Evolutionary conservation across 2,797 vertebrate genomes (phyloP).

Genomic region (Columba guinea): DNA sequence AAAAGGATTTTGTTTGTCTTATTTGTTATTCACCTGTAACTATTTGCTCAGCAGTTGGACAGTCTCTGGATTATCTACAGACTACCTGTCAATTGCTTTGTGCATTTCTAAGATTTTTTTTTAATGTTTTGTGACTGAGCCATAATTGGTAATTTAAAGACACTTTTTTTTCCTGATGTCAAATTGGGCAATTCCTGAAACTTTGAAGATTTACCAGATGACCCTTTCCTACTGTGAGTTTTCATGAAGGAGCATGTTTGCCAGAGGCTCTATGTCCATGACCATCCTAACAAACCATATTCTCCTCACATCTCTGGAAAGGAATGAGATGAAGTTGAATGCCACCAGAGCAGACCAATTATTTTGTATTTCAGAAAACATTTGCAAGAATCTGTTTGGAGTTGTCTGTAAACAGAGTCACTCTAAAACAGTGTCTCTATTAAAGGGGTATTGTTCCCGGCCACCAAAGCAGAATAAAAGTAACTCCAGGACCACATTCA

Average conservation of each 20-base stretch:
- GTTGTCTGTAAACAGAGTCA: not conserved
- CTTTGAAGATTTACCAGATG: constrained; percentile 55
- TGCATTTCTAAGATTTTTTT: not conserved
- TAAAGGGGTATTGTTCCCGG: constrained; percentile 25
- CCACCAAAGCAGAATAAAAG: constrained; percentile 51
- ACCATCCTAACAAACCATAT: not conserved
- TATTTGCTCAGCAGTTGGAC: not conserved
- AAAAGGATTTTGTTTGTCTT: not conserved
- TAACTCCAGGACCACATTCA: constrained; percentile 24
- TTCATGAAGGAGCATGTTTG: constrained; percentile 12
- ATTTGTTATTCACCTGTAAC: not conserved
- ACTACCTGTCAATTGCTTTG: not conserved
- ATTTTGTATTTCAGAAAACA: constrained; percentile 38
- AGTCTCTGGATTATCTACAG: not conserved
- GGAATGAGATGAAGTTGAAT: constrained; percentile 10
- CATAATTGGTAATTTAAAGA: constrained; percentile 5
- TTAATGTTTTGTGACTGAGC: not conserved
- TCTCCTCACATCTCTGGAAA: constrained; percentile 20
- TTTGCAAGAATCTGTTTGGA: constrained; percentile 22
- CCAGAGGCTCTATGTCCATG: not conserved
- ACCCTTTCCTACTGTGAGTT: constrained; percentile 45
- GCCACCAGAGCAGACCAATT: constrained; percentile 50
- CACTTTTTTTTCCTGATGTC: not conserved
- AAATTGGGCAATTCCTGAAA: constrained; percentile 12
- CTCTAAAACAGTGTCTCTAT: constrained; percentile 17